Evolutionary conservation across 1,140 invertebrate species (phyloP), one percentile per base, ranked within the genome.

Genomic region (Hetaerina americana): DNA sequence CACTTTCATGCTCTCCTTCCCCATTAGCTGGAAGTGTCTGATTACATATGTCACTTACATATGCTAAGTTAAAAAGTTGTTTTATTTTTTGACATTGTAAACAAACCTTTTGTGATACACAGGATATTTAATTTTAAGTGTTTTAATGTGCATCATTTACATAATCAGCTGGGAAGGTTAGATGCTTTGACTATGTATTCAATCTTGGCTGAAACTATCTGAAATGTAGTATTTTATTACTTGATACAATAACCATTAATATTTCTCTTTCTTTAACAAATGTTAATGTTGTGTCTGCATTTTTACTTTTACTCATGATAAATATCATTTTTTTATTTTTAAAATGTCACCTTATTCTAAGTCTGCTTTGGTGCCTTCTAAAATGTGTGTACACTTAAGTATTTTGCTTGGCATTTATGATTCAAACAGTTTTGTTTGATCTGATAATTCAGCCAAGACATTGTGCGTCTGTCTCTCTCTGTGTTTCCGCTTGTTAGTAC

Each of bases 191-290:
- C 15, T 1, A 57, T 10, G 2, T 57, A 57, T 57, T 12, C 22
- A 57, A 57, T 57, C 40, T 57, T 57, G 40, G 40, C 40, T 57
- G 40, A 57, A 57, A 57, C 15, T 5, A 57, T 57, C 22, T 57
- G 40, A n/a, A 57, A 57, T 57, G 40, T n/a, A 57, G 40, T 57
- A n/a, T 57, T 57, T 57, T 18, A 18, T 57, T 40, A 18, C 22
- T 18, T 18, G 15, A 57, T 57, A n/a, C 22, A n/a, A 57, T 12
- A 57, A 57, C 40, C 40, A 57, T 57, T 57, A 57, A 57, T 57
- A 57, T 57, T 57, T 57, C 40, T 57, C 40, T 57, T 57, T 57
- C 40, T 57, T 57, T 57, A 57, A 57, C 40, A 57, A 57, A 57
- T 12, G 22, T 57, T 5, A 12, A 3, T 57, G 40, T 57, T 57